Evolutionary conservation across 2,113 vertebrate species (phyloP).

Genomic region (Clarias macrocephalus): DNA sequence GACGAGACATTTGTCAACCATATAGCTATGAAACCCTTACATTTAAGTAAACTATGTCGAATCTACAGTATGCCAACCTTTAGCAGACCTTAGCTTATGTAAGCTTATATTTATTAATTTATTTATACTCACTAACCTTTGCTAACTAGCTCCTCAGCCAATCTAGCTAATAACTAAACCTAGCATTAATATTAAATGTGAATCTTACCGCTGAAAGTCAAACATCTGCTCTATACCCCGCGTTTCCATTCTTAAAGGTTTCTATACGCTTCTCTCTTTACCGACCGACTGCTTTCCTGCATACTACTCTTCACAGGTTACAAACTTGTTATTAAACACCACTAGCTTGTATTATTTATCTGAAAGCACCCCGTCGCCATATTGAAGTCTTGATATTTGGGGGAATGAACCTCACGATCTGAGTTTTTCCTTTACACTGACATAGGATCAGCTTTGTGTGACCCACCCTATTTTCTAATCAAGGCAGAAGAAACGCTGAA

Average conservation of each 20-base stretch:
- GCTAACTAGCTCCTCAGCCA: conserved; percentile 9
- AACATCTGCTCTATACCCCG: conserved; percentile 76
- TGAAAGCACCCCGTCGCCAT: conserved; percentile 47
- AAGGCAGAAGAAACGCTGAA: neutral
- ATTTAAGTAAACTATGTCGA: neutral
- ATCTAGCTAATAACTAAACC: neutral
- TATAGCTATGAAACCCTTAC: neutral
- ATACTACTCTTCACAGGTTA: conserved; percentile 43
- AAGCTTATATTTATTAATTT: neutral
- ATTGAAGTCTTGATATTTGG: conserved; percentile 42
- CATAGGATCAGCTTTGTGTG: neutral
- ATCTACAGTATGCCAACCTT: neutral
- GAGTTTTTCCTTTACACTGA: conserved; percentile 2
- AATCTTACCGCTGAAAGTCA: conserved; percentile 77
- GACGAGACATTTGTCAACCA: neutral
- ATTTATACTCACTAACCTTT: neutral
- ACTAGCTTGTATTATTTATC: conserved; percentile 47
- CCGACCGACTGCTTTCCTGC: conserved; percentile 34
- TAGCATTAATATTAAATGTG: conserved; percentile 25
- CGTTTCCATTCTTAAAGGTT: conserved; percentile 70
- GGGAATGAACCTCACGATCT: neutral
- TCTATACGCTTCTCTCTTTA: conserved; percentile 30
- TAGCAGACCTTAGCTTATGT: neutral
- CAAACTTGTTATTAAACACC: conserved; percentile 22
- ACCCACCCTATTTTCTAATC: neutral